A percentile compares a stretch with the other conserved stretches of the same genome.
Evolutionary conservation across 2,113 vertebrate genomes (phyloP).

Genomic region (Hystrix brachyura): DNA sequence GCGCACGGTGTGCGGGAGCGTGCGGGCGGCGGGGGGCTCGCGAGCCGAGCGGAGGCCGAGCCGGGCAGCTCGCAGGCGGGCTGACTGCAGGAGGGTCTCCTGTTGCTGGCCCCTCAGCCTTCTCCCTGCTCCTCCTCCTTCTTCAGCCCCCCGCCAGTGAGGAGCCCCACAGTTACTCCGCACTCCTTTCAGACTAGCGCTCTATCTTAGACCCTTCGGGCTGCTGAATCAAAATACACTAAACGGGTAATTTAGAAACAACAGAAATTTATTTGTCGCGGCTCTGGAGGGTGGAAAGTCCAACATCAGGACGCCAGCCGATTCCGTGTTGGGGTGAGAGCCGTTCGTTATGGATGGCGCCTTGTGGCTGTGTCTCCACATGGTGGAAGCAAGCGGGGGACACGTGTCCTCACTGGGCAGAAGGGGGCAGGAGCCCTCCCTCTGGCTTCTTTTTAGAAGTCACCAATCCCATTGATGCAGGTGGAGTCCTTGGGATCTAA

Average conservation of each 20-base stretch:
- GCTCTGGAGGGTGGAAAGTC: background rate
- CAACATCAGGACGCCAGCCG: no score
- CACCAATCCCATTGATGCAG: background rate
- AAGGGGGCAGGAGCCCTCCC: background rate
- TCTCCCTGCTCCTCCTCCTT: background rate
- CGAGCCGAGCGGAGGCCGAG: no score
- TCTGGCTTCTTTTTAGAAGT: background rate
- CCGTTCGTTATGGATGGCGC: no score
- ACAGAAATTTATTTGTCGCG: background rate
- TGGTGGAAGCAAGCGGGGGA: no score
- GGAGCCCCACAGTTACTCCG: background rate
- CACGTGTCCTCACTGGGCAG: background rate
- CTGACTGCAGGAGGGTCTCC: background rate
- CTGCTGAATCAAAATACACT: background rate
- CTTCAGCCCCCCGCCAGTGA: background rate
- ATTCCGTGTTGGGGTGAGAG: no score
- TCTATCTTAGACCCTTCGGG: background rate
- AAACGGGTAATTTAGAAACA: background rate
- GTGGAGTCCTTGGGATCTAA: background rate
- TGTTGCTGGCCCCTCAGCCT: background rate
- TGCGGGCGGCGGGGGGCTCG: no score
- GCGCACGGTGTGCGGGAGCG: background rate
- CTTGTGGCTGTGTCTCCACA: background rate
- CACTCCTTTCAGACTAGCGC: background rate
- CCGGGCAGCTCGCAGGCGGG: background rate